A percentile compares a stretch with the other conserved stretches of the same genome.
Conservation (phyloP, 2,113 vertebrate species). For the Tapirus terrestris region DNA sequence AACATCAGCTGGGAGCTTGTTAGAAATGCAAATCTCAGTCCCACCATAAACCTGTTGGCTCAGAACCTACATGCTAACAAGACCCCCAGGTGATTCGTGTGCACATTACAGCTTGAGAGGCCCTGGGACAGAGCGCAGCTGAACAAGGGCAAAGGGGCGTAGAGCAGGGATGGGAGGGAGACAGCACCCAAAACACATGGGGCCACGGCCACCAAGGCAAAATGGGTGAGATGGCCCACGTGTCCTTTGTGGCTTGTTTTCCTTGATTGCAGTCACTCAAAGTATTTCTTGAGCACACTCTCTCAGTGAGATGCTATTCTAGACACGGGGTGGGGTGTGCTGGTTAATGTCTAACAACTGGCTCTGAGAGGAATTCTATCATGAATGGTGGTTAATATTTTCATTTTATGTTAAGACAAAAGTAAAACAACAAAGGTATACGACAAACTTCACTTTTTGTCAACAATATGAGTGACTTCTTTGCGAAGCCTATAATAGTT, state of each 20-base stretch:
- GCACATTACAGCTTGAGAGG: not conserved
- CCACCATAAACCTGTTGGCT: not conserved
- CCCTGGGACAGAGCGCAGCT: not conserved
- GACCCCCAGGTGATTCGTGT: rapidly evolving
- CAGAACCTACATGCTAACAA: not conserved
- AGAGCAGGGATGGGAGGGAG: not conserved
- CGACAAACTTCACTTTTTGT: not conserved
- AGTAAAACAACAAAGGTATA: not conserved
- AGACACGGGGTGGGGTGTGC: rapidly evolving
- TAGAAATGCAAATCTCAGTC: not conserved
- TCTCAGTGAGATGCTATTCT: not conserved
- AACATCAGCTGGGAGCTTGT: not conserved
- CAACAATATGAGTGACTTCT: not conserved
- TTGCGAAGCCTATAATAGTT: not conserved
- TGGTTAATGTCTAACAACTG: not conserved
- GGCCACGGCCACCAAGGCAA: too few species aligned
- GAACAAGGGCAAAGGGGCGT: not conserved
- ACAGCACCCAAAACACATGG: not conserved
- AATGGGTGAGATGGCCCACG: not conserved
- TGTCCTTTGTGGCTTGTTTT: not conserved
- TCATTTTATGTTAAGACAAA: not conserved
- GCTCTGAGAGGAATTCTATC: not conserved
- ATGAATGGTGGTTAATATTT: not conserved
- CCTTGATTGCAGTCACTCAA: not conserved
- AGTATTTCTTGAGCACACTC: rapidly evolving